Percentiles rank a stretch among this genome's conserved stretches.
These are phyloP conservation scores for Mormyrops attenuatus DNA, from an alignment of 2,797 vertebrate species.

Conservation along the genomic window DNA sequence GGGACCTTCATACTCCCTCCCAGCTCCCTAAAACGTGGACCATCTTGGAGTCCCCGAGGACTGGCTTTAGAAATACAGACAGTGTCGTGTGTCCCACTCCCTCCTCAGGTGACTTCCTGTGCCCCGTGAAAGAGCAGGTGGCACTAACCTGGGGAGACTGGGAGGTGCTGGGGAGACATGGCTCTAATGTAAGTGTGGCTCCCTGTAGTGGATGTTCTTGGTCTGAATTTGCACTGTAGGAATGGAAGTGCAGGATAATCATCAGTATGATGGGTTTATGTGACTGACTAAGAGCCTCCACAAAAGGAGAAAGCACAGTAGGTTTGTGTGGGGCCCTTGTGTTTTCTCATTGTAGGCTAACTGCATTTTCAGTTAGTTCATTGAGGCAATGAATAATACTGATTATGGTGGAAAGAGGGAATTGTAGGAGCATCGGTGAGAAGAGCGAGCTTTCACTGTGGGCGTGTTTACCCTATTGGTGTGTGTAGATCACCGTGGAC, in stretches of 20 bases:
- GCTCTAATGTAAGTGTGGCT: constrained; percentile 72
- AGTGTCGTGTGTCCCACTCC: neutral
- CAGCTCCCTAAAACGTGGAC: neutral
- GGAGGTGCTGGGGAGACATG: constrained; percentile 83
- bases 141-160: constrained; percentile 81
- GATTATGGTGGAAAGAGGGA: neutral
- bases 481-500: constrained; percentile 78
- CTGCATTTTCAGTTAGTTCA: neutral
- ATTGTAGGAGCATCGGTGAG: too few species aligned
- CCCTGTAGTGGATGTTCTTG: neutral
- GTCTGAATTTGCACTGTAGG: neutral
- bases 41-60: neutral
- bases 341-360: neutral
- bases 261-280: neutral
- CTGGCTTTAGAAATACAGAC: neutral
- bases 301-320: neutral
- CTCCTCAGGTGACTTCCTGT: constrained; percentile 75
- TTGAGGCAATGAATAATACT: neutral
- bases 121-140: constrained; percentile 77
- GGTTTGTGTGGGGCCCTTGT: neutral
- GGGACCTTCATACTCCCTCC: neutral
- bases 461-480: neutral
- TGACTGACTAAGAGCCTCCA: neutral
- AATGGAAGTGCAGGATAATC: neutral
- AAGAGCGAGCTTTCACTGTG: neutral